phyloP scores from a whole-genome alignment of 2,888 invertebrate species.

The Tipula lateralis region DNA sequence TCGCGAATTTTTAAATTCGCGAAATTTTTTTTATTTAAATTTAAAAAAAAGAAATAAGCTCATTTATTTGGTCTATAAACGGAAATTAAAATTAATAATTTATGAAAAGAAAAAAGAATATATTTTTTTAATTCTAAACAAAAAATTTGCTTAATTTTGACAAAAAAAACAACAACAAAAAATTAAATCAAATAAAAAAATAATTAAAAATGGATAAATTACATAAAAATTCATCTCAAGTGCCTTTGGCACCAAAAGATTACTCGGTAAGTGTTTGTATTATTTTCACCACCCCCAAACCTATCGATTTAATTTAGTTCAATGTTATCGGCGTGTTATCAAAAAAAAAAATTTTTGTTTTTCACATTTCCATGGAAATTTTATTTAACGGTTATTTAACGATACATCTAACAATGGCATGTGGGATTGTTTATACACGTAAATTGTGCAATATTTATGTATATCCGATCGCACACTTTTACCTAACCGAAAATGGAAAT shows the following conservation, averaged over 20 bases:
- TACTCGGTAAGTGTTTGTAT: constrained; percentile 46
- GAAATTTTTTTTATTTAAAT: constrained; percentile 25
- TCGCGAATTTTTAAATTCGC: background rate
- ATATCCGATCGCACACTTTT: background rate
- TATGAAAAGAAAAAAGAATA: background rate
- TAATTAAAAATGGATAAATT: constrained; percentile 36
- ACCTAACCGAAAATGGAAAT: background rate
- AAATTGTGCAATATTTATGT: background rate
- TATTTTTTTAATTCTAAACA: background rate
- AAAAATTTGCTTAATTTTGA: too few species aligned
- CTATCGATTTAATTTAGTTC: background rate
- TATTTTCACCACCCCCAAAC: too few species aligned
- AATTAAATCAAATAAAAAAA: background rate
- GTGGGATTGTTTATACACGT: background rate
- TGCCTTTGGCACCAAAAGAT: constrained; percentile 46
- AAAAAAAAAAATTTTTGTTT: background rate
- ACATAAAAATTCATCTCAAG: constrained; percentile 48
- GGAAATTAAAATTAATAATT: background rate
- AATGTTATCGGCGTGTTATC: background rate
- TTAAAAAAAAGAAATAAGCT: constrained; percentile 25
- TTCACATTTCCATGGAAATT: background rate
- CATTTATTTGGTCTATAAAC: background rate
- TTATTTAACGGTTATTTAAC: background rate
- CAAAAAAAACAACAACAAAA: background rate
- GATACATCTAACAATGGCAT: background rate